These are phyloP conservation scores for Chironomus striatipennis DNA, from an alignment of 1,140 invertebrate genomes.

Conservation along the genomic window DNA sequence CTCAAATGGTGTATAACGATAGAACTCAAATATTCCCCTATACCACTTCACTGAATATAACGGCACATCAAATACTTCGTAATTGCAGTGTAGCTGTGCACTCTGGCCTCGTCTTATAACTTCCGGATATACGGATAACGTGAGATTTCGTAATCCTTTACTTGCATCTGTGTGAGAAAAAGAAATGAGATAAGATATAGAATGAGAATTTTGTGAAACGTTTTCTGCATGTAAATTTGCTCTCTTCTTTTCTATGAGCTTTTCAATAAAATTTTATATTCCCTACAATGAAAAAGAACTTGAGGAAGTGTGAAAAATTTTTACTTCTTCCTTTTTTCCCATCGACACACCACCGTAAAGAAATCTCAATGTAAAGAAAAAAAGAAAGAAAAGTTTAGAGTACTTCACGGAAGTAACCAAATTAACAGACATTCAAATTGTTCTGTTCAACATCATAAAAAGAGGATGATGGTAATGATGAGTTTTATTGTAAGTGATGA, in stretches of 20 bases:
- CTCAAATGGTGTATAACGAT: conserved; percentile 57
- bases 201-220: background rate
- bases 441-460: too few relatives aligned
- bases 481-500: too few relatives aligned
- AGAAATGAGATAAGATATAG: background rate
- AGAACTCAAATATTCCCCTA: conserved; percentile 60
- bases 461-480: too few relatives aligned
- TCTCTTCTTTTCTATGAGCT: background rate
- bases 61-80: conserved; percentile 57
- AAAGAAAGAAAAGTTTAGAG: too few relatives aligned
- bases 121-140: conserved; percentile 43
- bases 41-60: conserved; percentile 76
- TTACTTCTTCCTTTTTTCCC: too few relatives aligned
- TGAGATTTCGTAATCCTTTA: conserved; percentile 43
- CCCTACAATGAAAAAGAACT: background rate
- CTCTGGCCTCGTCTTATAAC: conserved; percentile 44
- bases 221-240: background rate
- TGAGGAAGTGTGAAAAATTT: background rate
- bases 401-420: too few relatives aligned
- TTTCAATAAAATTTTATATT: background rate
- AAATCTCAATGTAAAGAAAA: too few relatives aligned
- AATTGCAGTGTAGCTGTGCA: conserved; percentile 50
- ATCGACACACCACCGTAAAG: too few relatives aligned
- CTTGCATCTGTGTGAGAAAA: conserved; percentile 21
- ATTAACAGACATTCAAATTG: too few relatives aligned